A percentile compares a stretch with the other conserved stretches of the same genome.
phyloP scores from a whole-genome alignment of 2,888 invertebrate genomes.

The Dasysyrphus tricinctus region DNA sequence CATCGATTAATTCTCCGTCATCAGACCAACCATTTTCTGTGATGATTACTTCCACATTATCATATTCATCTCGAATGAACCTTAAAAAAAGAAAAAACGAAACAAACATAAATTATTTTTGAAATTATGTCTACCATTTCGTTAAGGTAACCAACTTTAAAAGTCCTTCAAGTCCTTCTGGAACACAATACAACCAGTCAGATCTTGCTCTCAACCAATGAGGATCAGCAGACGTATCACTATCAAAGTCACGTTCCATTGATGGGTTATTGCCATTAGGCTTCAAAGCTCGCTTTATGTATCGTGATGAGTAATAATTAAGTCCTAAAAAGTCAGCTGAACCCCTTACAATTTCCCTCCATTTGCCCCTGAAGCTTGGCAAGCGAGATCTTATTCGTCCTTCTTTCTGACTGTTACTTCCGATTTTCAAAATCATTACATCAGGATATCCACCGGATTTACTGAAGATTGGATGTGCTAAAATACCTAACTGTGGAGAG shows the following conservation, averaged over 20 bases:
- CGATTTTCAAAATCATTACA: conserved; percentile 79
- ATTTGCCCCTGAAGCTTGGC: conserved; percentile 72
- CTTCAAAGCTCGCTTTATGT: conserved; percentile 75
- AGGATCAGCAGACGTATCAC: conserved; percentile 76
- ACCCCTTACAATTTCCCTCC: conserved; percentile 77
- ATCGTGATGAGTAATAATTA: conserved; percentile 80
- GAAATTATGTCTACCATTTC: not conserved
- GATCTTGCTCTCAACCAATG: conserved; percentile 79
- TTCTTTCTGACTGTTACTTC: conserved; percentile 79
- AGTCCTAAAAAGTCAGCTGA: conserved; percentile 80
- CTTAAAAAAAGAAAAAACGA: conserved; percentile 62
- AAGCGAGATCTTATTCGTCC: conserved; percentile 79
- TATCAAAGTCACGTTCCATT: conserved; percentile 84
- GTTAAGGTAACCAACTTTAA: conserved; percentile 71
- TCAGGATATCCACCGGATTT: conserved; percentile 80
- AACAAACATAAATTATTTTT: not conserved
- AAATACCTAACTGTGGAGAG: conserved; percentile 80
- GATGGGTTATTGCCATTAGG: conserved; percentile 83
- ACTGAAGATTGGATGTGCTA: conserved; percentile 80
- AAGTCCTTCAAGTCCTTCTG: conserved; percentile 78
- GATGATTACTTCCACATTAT: conserved; percentile 85
- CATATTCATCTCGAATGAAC: conserved; percentile 85
- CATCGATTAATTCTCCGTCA: conserved; percentile 80
- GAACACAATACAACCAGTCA: conserved; percentile 79
- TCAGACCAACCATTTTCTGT: conserved; percentile 87